These are phyloP conservation scores for Sphecodes monilicornis DNA, from an alignment of 2,888 invertebrate genomes.

Conservation along the genomic window DNA sequence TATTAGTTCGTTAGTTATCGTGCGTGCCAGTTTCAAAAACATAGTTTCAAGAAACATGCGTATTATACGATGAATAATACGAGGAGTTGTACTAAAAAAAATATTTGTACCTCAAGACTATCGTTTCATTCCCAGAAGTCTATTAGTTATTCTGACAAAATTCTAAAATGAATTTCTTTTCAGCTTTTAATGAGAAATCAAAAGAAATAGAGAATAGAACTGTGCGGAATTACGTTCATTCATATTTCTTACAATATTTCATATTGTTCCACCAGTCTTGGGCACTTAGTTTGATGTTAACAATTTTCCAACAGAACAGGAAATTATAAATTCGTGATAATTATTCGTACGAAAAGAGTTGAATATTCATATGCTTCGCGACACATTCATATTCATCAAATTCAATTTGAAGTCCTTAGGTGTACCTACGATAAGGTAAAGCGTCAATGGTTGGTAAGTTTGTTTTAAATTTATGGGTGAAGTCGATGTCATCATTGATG, in stretches of 20 bases:
- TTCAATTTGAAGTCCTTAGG: not conserved
- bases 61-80: too few species aligned
- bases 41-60: too few species aligned
- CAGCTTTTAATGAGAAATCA: too few species aligned
- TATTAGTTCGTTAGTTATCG: too few species aligned
- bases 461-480: not conserved
- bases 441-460: not conserved
- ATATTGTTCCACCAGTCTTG: not conserved
- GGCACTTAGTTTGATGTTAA: not conserved
- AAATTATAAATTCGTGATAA: not conserved
- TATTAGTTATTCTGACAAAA: too few species aligned
- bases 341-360: not conserved
- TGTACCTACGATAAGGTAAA: not conserved
- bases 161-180: too few species aligned
- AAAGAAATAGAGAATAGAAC: too few species aligned
- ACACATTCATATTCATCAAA: not conserved
- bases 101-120: too few species aligned
- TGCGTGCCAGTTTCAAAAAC: too few species aligned
- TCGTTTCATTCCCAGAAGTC: too few species aligned
- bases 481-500: not conserved
- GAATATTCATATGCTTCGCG: not conserved
- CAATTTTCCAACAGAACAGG: not conserved
- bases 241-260: not conserved
- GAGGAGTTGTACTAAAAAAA: too few species aligned
- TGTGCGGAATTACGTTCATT: too few species aligned